Evolutionary conservation across 2,113 vertebrate genomes (phyloP).

Genomic region (Gambusia holbrooki): DNA sequence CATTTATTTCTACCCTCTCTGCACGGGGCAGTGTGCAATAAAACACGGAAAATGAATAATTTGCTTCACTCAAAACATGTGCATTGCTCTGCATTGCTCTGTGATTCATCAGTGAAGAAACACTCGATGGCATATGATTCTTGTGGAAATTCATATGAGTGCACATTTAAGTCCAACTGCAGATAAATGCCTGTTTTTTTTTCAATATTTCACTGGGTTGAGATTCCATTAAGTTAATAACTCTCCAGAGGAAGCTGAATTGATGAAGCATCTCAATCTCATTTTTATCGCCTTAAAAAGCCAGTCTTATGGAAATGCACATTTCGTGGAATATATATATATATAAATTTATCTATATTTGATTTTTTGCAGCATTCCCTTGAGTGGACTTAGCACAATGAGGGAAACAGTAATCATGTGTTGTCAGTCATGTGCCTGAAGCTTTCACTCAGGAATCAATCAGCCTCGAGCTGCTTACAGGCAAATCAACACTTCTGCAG

Average conservation of each 20-base stretch:
- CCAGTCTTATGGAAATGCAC: not conserved
- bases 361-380: slow-evolving; percentile 13
- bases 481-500: slow-evolving; percentile 67
- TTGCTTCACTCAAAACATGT: slow-evolving; percentile 58
- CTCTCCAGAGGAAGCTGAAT: slow-evolving; percentile 54
- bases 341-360: too few relatives aligned
- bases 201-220: slow-evolving; percentile 51
- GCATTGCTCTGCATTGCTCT: slow-evolving; percentile 6
- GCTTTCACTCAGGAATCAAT: slow-evolving; percentile 70
- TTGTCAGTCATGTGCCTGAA: slow-evolving; percentile 69
- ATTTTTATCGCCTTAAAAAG: slow-evolving; percentile 26
- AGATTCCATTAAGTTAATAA: slow-evolving; percentile 62
- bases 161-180: slow-evolving; percentile 11
- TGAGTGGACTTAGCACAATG: slow-evolving; percentile 42
- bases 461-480: slow-evolving; percentile 62
- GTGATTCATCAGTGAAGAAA: slow-evolving; percentile 38
- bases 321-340: not conserved
- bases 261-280: slow-evolving; percentile 64
- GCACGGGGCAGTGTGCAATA: slow-evolving; percentile 54
- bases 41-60: slow-evolving; percentile 67
- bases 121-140: slow-evolving; percentile 16
- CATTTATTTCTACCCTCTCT: slow-evolving; percentile 67
- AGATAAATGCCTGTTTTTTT: slow-evolving; percentile 24
- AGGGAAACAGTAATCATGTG: slow-evolving; percentile 66
- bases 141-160: slow-evolving; percentile 20